Base-by-base conservation (phyloP, 2,888 invertebrate genomes). In the Ashinkailepas kermadecensis region DNA sequence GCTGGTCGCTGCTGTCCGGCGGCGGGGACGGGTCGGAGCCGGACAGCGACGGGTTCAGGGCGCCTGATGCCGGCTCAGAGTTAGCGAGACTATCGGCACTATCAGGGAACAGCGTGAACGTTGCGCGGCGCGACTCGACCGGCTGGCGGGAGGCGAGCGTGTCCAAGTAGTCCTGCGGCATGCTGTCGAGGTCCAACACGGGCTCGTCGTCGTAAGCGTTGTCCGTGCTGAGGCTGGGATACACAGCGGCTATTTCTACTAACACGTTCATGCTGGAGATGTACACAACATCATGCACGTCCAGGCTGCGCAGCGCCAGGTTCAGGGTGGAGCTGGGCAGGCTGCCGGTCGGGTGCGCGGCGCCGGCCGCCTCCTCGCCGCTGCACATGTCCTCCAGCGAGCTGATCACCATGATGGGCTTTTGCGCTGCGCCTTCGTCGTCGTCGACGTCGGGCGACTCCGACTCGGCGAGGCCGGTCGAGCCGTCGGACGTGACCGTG, bases 211-310 rank as follows among this genome's bases (percentile, higher is more conserved):
- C 74, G 56, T 56, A 74, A 21, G 74, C 74, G 21, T 74, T 74
- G 54, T 74, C 74, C 21, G 74, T 56, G 74, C 74, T 74, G 10
- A 74, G 74, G 54, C 54, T 56, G 21, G 74, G 74, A 10, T 74
- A 74, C 12, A 79, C 25, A 7, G 57, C 56, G 12, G 82, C 81
- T 62, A 81, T 82, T 78, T 83, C 83, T 74, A 80, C 81, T 81
- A 82, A 80, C 82, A 82, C 58, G 80, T 83, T 82, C 80, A 82
- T 81, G 83, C 83, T 83, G 81, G 82, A 82, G 81, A 82, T 82
- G 83, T 82, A 82, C 81, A 82, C 81, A 23, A 59, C 57, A 58
- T 79, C 79, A 25, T 79, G 57, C 58, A 15, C 23, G 59, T 57
- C 15, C n/a, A 79, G 79, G 15, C 58, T 79, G 13, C 25, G 7